These are phyloP conservation scores for Plebejus argus DNA, from an alignment of 2,888 invertebrate genomes.

Conservation along the genomic window DNA sequence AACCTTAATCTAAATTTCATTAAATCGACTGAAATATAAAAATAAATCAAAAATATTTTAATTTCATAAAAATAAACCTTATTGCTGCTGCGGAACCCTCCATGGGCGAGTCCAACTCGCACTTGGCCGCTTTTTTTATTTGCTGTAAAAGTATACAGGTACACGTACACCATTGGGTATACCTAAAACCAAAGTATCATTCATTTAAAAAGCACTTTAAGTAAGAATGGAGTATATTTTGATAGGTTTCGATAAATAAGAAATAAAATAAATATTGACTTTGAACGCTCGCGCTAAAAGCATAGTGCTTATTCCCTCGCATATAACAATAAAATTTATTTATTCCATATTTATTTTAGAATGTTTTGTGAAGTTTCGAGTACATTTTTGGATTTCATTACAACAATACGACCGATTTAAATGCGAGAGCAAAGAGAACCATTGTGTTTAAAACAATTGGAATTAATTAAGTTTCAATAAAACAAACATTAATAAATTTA, in stretches of 20 bases:
- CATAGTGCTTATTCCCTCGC: neutral
- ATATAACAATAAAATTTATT: neutral
- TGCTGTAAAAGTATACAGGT: no score
- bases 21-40: no score
- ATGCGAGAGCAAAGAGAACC: constrained; percentile 17
- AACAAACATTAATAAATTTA: constrained; percentile 22
- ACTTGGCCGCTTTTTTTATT: no score
- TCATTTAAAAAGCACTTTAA: no score
- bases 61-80: no score
- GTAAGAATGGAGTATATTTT: neutral
- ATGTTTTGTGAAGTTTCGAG: constrained; percentile 15
- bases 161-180: no score
- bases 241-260: neutral
- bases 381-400: constrained; percentile 14
- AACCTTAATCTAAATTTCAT: no score
- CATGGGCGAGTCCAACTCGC: no score
- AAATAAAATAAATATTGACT: neutral
- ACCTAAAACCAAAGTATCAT: no score
- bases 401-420: constrained; percentile 1
- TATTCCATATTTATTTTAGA: neutral
- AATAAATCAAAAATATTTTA: no score
- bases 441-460: constrained; percentile 22
- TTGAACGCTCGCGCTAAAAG: neutral
- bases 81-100: no score
- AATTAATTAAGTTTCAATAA: constrained; percentile 30